phyloP scores from a whole-genome alignment of 2,888 invertebrate species.

The Orthosia incerta region DNA sequence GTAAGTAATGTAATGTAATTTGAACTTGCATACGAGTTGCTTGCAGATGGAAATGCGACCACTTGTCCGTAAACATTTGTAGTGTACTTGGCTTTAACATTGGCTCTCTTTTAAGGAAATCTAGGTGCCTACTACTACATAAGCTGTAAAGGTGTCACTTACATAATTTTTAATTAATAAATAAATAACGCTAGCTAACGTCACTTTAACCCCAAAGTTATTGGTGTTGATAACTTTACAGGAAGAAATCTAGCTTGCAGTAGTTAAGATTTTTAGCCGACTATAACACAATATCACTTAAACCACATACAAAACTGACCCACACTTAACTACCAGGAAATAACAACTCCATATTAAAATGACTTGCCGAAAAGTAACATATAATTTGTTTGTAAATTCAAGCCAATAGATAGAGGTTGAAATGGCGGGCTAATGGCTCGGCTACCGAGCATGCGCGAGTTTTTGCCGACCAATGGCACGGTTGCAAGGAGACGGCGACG shows the following conservation, averaged over 20 bases:
- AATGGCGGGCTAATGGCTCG: slow-evolving; percentile 62
- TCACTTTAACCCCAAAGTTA: too few relatives aligned
- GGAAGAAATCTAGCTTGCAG: too few relatives aligned
- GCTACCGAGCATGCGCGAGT: slow-evolving; percentile 68
- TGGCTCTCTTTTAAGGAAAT: too few relatives aligned
- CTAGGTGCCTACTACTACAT: too few relatives aligned
- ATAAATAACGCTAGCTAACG: too few relatives aligned
- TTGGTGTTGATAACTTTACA: too few relatives aligned
- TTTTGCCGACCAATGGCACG: slow-evolving; percentile 69
- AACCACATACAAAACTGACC: not conserved
- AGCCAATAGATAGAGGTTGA: slow-evolving; percentile 53
- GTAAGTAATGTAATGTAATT: too few relatives aligned
- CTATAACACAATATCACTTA: not conserved
- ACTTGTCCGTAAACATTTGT: too few relatives aligned
- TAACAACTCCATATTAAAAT: slow-evolving; percentile 32
- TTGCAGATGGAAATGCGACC: too few relatives aligned
- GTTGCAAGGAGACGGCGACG: slow-evolving; percentile 53
- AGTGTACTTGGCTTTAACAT: not conserved
- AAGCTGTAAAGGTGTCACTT: too few relatives aligned
- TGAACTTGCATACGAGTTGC: too few relatives aligned
- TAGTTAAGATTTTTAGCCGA: not conserved
- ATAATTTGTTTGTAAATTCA: slow-evolving; percentile 63
- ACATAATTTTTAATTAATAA: too few relatives aligned
- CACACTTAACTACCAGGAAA: slow-evolving; percentile 27
- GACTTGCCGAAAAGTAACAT: slow-evolving; percentile 50